These are phyloP conservation scores for Acanthopagrus latus DNA, from an alignment of 2,797 vertebrate species.

Conservation along the genomic window DNA sequence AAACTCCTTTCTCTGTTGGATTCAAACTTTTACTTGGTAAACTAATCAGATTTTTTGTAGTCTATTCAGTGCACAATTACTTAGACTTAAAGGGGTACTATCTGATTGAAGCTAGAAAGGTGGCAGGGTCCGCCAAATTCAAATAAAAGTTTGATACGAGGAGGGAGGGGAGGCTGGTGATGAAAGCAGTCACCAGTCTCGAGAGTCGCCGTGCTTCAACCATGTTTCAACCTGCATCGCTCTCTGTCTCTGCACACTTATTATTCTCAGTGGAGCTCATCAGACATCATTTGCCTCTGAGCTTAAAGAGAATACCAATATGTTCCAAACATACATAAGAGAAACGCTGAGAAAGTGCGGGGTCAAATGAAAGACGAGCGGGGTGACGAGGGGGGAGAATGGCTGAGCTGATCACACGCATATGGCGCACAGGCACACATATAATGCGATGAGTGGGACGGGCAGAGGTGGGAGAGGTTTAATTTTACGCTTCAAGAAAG, in stretches of 20 bases:
- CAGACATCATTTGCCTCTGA: slow-evolving; percentile 2
- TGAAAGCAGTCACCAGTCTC: too few species aligned
- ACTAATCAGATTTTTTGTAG: too few species aligned
- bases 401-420: slow-evolving; percentile 13
- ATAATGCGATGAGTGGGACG: slow-evolving; percentile 6
- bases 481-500: slow-evolving; percentile 68
- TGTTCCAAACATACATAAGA: not conserved
- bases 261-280: slow-evolving; percentile 13
- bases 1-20: not conserved
- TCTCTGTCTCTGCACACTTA: not conserved
- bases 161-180: too few species aligned
- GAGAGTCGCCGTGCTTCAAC: too few species aligned
- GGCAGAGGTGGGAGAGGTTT: slow-evolving; percentile 31
- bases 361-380: slow-evolving; percentile 36
- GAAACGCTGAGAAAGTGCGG: not conserved
- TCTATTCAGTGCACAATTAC: too few species aligned
- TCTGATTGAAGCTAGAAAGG: too few species aligned
- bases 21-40: not conserved
- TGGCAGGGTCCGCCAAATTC: too few species aligned
- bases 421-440: not conserved
- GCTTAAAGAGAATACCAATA: not conserved
- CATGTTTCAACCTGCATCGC: not conserved
- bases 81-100: too few species aligned
- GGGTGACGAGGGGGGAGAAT: not conserved
- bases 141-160: too few species aligned